Evolutionary conservation across 2,113 vertebrate species (phyloP).

Genomic region (Channa maculata): DNA sequence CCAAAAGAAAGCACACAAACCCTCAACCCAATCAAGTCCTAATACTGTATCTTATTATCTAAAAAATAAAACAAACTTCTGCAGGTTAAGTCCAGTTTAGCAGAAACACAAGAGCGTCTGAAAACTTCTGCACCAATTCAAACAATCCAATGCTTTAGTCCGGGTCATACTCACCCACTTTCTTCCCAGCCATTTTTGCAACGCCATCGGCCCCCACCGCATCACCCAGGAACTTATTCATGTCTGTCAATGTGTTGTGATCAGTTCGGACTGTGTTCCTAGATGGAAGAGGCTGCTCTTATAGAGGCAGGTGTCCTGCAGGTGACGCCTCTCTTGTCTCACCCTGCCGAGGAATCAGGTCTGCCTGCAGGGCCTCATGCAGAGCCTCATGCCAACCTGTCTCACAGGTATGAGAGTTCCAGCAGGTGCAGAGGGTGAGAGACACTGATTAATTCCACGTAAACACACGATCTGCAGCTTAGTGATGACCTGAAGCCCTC

Average conservation of each 20-base stretch:
- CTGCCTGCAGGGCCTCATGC: not conserved
- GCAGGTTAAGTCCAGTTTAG: too few relatives aligned
- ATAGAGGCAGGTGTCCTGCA: not conserved
- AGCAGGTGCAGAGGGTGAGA: too few relatives aligned
- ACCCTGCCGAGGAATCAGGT: slow-evolving; percentile 50
- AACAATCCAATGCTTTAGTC: not conserved
- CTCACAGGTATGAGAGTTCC: not conserved
- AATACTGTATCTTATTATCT: too few relatives aligned
- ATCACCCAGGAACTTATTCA: fast-evolving
- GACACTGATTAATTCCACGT: not conserved
- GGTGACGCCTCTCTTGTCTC: not conserved
- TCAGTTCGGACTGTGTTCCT: not conserved
- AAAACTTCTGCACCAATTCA: too few relatives aligned
- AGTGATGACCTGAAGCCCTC: too few relatives aligned
- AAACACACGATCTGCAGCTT: too few relatives aligned
- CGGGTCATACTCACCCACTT: slow-evolving; percentile 18
- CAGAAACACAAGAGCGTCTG: too few relatives aligned
- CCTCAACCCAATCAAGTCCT: too few relatives aligned
- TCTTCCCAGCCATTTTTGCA: fast-evolving
- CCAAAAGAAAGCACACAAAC: too few relatives aligned
- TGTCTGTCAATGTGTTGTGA: not conserved
- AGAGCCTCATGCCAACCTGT: not conserved
- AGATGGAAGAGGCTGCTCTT: not conserved
- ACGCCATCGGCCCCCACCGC: fast-evolving
- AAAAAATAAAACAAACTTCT: too few relatives aligned